Conservation (phyloP, 2,113 vertebrate species). For the Myrmophylax atrothorax region DNA sequence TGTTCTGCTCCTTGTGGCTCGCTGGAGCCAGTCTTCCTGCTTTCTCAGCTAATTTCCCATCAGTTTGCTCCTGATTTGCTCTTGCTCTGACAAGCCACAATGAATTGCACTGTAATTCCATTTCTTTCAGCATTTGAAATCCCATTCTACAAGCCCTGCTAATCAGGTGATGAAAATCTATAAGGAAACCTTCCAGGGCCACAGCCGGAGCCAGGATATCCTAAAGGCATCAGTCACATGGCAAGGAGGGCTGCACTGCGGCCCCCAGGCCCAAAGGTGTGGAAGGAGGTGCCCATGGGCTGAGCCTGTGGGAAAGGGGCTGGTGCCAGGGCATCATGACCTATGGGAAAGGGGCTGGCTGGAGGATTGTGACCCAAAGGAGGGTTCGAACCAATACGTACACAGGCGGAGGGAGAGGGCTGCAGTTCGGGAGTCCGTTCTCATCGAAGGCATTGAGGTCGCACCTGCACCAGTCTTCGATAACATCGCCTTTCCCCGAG, state of each 20-base stretch:
- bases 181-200: slow-evolving; percentile 52
- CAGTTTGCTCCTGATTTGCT: slow-evolving; percentile 61
- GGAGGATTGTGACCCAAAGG: not conserved
- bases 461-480: slow-evolving; percentile 98
- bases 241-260: not conserved
- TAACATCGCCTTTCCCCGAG: slow-evolving; percentile 96
- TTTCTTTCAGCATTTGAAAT: slow-evolving; percentile 67
- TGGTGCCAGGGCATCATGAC: not conserved
- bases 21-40: slow-evolving; percentile 62
- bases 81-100: slow-evolving; percentile 54
- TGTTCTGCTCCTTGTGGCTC: slow-evolving; percentile 44
- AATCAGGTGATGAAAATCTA: slow-evolving; percentile 68
- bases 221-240: slow-evolving; percentile 35
- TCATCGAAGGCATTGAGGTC: slow-evolving; percentile 95
- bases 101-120: slow-evolving; percentile 61
- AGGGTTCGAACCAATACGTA: slow-evolving; percentile 71
- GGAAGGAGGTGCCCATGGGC: not conserved
- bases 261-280: not conserved
- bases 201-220: slow-evolving; percentile 49
- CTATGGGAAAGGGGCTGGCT: not conserved
- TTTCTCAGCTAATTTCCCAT: slow-evolving; percentile 66
- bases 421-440: slow-evolving; percentile 94
- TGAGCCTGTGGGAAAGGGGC: not conserved
- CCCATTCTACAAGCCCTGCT: slow-evolving; percentile 48
- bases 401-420: slow-evolving; percentile 90